phyloP scores from a whole-genome alignment of 92 coral and sea anemone genomes.

The Zoanthus solanderi region DNA sequence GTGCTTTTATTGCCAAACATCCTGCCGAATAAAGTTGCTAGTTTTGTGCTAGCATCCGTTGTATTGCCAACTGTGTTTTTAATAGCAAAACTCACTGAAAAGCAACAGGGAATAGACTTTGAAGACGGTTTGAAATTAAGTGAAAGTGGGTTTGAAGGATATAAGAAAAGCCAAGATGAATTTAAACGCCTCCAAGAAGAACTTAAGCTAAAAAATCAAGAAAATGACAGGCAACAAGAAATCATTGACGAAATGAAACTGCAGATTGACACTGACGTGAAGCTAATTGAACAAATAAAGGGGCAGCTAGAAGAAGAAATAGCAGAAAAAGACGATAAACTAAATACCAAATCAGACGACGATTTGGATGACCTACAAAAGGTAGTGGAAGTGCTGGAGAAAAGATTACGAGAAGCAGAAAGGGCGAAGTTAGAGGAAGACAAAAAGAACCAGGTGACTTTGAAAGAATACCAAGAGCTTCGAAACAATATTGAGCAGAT shows the following conservation, averaged over 20 bases:
- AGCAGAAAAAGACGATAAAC: conserved; percentile 65
- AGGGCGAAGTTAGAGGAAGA: conserved; percentile 74
- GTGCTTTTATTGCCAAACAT: conserved; percentile 52
- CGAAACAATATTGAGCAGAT: conserved; percentile 75
- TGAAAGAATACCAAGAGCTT: conserved; percentile 77
- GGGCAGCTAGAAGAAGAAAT: conserved; percentile 78
- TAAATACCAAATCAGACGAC: conserved; percentile 51
- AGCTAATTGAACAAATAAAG: conserved; percentile 67
- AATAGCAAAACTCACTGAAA: conserved; percentile 45
- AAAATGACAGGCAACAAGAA: conserved; percentile 36
- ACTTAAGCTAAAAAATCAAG: conserved; percentile 2
- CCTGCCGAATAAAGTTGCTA: conserved; percentile 40
- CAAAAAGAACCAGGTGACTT: conserved; percentile 59
- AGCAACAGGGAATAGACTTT: conserved; percentile 51
- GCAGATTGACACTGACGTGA: conserved; percentile 69
- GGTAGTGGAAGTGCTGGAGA: conserved; percentile 62
- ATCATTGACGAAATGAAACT: conserved; percentile 67
- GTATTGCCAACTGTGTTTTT: conserved; percentile 56
- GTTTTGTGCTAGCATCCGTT: conserved; percentile 46
- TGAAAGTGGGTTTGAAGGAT: not conserved
- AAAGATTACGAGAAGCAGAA: conserved; percentile 64
- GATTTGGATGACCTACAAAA: conserved; percentile 51
- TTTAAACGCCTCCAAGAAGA: conserved; percentile 16
- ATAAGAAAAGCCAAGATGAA: not conserved
- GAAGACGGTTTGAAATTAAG: conserved; percentile 30